Evolutionary conservation across 2,797 vertebrate species (phyloP), one percentile per base, ranked within the genome.

Genomic region (Sylvilagus floridanus): DNA sequence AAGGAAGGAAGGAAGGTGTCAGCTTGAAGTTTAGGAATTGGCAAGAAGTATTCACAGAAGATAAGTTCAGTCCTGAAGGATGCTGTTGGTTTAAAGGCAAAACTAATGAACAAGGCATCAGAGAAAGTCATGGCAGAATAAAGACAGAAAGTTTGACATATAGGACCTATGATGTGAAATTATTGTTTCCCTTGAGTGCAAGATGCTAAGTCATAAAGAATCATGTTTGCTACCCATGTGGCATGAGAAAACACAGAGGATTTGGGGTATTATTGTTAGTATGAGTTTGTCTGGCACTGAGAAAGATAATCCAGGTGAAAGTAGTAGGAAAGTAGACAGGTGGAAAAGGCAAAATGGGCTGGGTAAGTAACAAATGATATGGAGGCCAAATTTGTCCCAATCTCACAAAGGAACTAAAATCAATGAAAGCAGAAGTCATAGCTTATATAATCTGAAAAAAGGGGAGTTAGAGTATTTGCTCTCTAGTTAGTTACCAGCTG

Each of bases 151-250:
- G 8, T 17, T 32, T 37, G 60, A 13, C 9, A 16, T 24, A 7
- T 9, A 42, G 30, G 6, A 13, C n/a, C 2, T 21, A 84, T 7
- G 16, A 21, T 24, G 76, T n/a, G 42, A 91, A 66, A 21, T 47
- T 75, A 22, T 3, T 57, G 0, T 52, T 42, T 17, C 73, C 21
- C 71, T 76, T 47, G 19, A 92, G 21, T 13, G 63, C 86, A 42
- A 93, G 83, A 88, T 83, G 26, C 19, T 50, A 87, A 87, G 16
- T 83, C 16, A 69, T 37, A 28, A 37, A 60, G 4, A 75, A 10
- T 10, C 12, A n/a, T 17, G 1, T 10, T 30, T 30, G 5, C 5
- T 35, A 17, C 9, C 21, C 10, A 60, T 7, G 9, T 88, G 28
- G 32, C 13, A 92, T 32, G 19, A 17, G 22, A 62, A 42, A 82